These are phyloP conservation scores for Gastrophysa polygoni DNA, from an alignment of 2,888 invertebrate species.

Conservation along the genomic window DNA sequence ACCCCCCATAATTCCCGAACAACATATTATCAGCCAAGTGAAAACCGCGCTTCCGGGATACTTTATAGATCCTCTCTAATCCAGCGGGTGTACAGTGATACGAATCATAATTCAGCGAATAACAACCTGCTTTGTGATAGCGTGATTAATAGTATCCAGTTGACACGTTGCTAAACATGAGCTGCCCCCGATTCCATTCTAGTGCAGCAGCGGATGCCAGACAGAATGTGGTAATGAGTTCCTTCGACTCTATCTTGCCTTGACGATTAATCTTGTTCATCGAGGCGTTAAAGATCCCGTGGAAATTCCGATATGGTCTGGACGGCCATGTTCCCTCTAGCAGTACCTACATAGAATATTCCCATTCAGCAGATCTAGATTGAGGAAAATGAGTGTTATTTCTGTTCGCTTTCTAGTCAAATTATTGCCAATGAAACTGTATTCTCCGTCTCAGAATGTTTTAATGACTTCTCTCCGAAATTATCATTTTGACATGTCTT, in stretches of 20 bases:
- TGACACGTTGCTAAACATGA: slow-evolving; percentile 9
- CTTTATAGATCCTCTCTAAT: not conserved
- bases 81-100: not conserved
- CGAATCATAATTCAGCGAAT: not conserved
- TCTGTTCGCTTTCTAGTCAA: no score
- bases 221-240: slow-evolving; percentile 9
- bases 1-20: slow-evolving; percentile 5
- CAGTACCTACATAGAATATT: no score
- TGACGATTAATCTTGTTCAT: not conserved
- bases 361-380: no score
- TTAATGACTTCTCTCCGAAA: no score
- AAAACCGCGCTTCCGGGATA: slow-evolving; percentile 13
- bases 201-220: no score
- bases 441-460: no score
- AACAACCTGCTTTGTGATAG: not conserved
- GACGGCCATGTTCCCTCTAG: no score
- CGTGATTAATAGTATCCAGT: slow-evolving; percentile 18
- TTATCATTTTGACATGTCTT: no score
- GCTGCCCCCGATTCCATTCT: slow-evolving; percentile 16
- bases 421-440: no score
- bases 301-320: not conserved
- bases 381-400: no score
- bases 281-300: not conserved
- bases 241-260: not conserved
- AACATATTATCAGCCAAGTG: slow-evolving; percentile 10